A percentile compares a stretch with the other conserved stretches of the same genome.
Conservation (phyloP, 2,113 vertebrate genomes). For the Cercopithecus mona region DNA sequence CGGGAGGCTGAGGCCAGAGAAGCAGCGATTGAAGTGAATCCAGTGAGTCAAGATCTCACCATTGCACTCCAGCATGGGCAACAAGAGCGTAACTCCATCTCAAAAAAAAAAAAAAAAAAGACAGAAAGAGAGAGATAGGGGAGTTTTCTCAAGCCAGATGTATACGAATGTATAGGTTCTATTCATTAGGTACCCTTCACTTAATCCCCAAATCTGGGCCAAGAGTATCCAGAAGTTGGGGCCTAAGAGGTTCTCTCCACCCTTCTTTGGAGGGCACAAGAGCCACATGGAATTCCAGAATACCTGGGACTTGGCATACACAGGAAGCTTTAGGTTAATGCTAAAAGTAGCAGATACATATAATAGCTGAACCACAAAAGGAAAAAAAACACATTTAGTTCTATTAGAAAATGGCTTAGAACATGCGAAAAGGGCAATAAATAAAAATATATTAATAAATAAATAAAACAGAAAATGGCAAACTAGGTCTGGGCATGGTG, state of each 20-base stretch:
- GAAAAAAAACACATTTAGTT: neutral
- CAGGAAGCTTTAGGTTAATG: neutral
- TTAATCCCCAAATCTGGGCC: neutral
- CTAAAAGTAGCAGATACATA: conserved; percentile 9
- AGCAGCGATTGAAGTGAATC: too few species aligned
- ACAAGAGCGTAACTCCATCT: too few species aligned
- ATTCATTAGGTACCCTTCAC: neutral
- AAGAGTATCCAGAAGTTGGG: neutral
- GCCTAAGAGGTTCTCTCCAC: neutral
- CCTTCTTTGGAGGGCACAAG: neutral
- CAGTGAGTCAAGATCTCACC: too few species aligned
- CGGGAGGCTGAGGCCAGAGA: too few species aligned
- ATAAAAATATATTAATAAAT: too few species aligned
- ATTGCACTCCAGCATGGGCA: too few species aligned
- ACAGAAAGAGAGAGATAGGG: too few species aligned
- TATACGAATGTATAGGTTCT: neutral
- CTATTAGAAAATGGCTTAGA: neutral
- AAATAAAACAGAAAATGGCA: too few species aligned
- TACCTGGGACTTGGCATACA: conserved; percentile 5
- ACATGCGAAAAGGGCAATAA: too few species aligned
- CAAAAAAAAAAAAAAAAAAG: too few species aligned
- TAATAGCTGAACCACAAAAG: neutral
- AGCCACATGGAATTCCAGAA: neutral
- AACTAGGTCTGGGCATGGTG: too few species aligned
- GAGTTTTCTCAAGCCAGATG: conserved; percentile 19